A percentile compares a stretch with the other conserved stretches of the same genome.
Conservation (phyloP, 1,140 invertebrate species). For the Trinorchestia longiramus region DNA sequence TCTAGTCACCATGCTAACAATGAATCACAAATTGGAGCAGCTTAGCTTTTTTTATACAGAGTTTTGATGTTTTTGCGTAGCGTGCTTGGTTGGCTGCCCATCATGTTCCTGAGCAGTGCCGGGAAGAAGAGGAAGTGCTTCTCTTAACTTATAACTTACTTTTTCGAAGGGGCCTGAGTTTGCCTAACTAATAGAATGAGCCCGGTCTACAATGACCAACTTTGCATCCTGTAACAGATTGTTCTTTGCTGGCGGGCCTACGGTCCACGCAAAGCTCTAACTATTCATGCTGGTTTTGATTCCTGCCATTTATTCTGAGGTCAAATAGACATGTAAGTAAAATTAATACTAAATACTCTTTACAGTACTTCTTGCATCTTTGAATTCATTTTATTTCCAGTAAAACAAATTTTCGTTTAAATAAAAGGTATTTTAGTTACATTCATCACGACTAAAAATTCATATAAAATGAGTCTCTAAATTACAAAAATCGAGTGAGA, state of each 20-base stretch:
- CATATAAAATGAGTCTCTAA: not conserved
- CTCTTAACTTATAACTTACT: not conserved
- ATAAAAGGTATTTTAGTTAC: not conserved
- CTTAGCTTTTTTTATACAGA: not conserved
- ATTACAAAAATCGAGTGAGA: not conserved
- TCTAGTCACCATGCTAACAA: not conserved
- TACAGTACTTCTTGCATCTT: not conserved
- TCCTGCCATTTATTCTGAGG: not conserved
- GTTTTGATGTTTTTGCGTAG: not conserved
- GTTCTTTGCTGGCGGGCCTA: not conserved
- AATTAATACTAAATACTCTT: not conserved
- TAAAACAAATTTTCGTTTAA: not conserved
- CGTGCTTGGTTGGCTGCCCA: not conserved
- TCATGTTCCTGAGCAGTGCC: not conserved
- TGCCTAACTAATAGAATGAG: slow-evolving; percentile 45
- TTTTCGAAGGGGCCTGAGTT: not conserved
- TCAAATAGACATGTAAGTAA: not conserved
- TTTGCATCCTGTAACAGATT: slow-evolving; percentile 16
- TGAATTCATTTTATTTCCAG: not conserved
- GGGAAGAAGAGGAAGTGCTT: not conserved
- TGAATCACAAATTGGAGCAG: not conserved
- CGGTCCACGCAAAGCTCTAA: not conserved
- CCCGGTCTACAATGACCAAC: not conserved
- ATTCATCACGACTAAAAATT: not conserved
- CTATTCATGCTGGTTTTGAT: not conserved